Evolutionary conservation across 2,113 vertebrate genomes (phyloP).

Genomic region (Rhinichthys klamathensis): DNA sequence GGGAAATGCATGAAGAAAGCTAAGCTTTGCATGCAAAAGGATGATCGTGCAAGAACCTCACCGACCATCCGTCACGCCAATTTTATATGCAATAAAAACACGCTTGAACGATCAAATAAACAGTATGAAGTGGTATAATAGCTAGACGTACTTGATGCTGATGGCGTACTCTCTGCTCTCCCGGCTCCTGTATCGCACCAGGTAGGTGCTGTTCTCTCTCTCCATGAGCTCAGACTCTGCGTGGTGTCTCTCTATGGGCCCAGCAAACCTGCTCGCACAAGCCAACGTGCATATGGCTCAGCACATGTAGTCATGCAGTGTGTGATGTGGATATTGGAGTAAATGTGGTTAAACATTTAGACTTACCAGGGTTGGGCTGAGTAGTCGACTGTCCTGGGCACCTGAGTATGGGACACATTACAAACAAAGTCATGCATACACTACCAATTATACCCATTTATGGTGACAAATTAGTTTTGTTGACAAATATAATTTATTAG

Average conservation of each 20-base stretch:
- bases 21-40: constrained; percentile 17
- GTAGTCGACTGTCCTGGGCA: constrained; percentile 94
- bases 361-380: constrained; percentile 89
- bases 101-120: not conserved
- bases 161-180: constrained; percentile 92
- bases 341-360: constrained; percentile 43
- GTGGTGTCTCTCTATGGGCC: constrained; percentile 89
- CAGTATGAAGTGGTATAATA: not conserved
- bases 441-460: not conserved
- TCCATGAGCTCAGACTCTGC: constrained; percentile 90
- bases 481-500: too few relatives aligned
- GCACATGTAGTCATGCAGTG: constrained; percentile 40
- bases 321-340: constrained; percentile 16
- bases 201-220: constrained; percentile 87
- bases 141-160: constrained; percentile 91
- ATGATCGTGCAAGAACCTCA: not conserved
- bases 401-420: constrained; percentile 71
- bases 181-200: constrained; percentile 89
- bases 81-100: not conserved
- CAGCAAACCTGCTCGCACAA: constrained; percentile 85
- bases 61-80: not conserved
- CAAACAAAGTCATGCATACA: not conserved
- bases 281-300: constrained; percentile 48
- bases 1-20: not conserved
- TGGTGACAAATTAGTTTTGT: not conserved